Conservation (phyloP, 1,140 invertebrate genomes). For the Dryas iulia region DNA sequence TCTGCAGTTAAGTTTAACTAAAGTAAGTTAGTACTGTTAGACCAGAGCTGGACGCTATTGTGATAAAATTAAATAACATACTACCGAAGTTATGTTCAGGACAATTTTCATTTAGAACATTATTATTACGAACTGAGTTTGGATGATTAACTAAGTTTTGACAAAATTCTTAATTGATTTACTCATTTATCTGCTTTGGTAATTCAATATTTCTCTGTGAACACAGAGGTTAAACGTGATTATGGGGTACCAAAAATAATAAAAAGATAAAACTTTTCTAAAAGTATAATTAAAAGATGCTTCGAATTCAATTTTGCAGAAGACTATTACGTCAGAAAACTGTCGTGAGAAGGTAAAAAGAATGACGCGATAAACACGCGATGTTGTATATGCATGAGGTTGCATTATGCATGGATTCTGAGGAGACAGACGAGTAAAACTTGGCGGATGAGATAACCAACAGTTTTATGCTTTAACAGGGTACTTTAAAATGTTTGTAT, state of each 20-base stretch:
- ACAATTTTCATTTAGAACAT: no score
- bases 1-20: no score
- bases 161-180: no score
- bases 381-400: constrained; percentile 63
- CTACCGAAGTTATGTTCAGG: no score
- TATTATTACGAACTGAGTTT: no score
- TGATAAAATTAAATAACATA: no score
- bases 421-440: constrained; percentile 39
- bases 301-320: not conserved
- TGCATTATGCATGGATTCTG: constrained; percentile 69
- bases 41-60: no score
- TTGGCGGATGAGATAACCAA: constrained; percentile 22
- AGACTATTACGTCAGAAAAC: constrained; percentile 9
- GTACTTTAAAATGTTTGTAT: not conserved
- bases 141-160: no score
- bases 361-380: constrained; percentile 25
- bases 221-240: no score
- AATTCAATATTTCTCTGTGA: no score
- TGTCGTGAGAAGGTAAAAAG: constrained; percentile 21
- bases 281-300: not conserved
- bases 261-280: not conserved
- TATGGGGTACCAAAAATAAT: not conserved
- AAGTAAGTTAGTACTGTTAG: no score
- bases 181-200: no score
- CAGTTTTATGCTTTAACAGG: not conserved